phyloP scores from a whole-genome alignment of 2,888 invertebrate species.

The Microctonus hyperodae region DNA sequence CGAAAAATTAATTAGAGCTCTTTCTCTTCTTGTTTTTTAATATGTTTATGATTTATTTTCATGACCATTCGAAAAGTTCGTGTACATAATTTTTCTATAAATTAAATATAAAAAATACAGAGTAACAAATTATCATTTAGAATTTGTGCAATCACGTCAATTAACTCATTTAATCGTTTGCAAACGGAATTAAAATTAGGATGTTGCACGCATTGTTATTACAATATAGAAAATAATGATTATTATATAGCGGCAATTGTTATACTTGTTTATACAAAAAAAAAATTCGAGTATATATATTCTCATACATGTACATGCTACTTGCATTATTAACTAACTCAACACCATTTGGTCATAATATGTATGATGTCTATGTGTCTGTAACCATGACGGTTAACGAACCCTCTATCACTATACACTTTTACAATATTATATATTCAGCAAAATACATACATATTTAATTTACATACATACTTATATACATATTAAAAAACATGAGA shows the following conservation, averaged over 20 bases:
- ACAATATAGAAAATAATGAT: neutral
- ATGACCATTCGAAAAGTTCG: no score
- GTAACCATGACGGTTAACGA: constrained; percentile 59
- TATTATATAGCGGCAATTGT: constrained; percentile 34
- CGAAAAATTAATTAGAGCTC: no score
- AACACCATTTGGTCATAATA: constrained; percentile 21
- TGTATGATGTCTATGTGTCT: constrained; percentile 36
- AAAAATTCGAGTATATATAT: no score
- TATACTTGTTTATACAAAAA: constrained; percentile 20
- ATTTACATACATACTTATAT: no score
- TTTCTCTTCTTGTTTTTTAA: no score
- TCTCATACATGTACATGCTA: constrained; percentile 31
- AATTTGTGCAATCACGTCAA: constrained; percentile 9
- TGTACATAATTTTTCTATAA: no score
- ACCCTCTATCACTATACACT: constrained; percentile 38
- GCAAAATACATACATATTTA: no score
- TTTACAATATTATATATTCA: neutral
- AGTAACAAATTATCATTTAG: neutral
- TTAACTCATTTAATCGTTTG: constrained; percentile 25
- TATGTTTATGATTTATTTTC: no score
- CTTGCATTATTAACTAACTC: constrained; percentile 31
- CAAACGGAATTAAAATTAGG: constrained; percentile 7
- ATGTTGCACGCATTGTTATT: neutral
- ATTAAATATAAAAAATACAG: neutral
- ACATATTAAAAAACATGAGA: no score